Evolutionary conservation across 2,888 invertebrate genomes (phyloP).

Genomic region (Baronia brevicornis): DNA sequence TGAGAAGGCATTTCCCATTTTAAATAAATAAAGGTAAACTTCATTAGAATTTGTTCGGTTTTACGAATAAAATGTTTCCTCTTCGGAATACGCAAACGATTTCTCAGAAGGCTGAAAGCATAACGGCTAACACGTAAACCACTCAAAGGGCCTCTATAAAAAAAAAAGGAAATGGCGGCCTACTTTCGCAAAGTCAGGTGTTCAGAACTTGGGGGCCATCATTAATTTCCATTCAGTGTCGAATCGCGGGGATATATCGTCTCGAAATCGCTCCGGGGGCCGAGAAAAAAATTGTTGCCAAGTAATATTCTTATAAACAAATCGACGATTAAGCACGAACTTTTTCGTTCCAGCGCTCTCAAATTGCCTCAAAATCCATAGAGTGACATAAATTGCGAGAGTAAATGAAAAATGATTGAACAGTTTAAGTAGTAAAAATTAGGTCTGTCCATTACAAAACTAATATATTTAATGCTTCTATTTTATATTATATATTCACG

Average conservation of each 20-base stretch:
- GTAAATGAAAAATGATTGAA: background rate
- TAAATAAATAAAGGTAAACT: too few relatives aligned
- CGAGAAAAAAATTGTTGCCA: slow-evolving; percentile 1
- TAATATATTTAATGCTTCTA: too few relatives aligned
- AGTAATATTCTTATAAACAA: slow-evolving; percentile 9
- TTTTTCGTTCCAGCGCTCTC: background rate
- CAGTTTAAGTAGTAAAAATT: slow-evolving; percentile 1
- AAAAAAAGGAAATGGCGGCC: slow-evolving; percentile 43
- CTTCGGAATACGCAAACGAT: slow-evolving; percentile 6
- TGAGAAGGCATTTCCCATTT: too few relatives aligned
- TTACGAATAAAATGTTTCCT: too few relatives aligned
- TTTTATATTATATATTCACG: too few relatives aligned
- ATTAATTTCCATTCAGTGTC: slow-evolving; percentile 67
- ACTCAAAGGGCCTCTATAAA: slow-evolving; percentile 40
- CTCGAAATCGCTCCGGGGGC: slow-evolving; percentile 2
- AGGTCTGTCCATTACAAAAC: too few relatives aligned
- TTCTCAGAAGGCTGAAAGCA: slow-evolving; percentile 4
- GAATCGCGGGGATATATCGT: slow-evolving; percentile 25
- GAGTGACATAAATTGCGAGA: background rate
- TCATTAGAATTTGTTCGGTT: too few relatives aligned
- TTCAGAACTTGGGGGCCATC: slow-evolving; percentile 46
- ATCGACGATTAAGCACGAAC: slow-evolving; percentile 1
- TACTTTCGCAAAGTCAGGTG: slow-evolving; percentile 60
- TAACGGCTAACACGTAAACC: slow-evolving; percentile 33
- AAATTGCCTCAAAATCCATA: background rate